These are phyloP conservation scores for Argyresthia goedartella DNA, from an alignment of 2,888 invertebrate species.

Conservation along the genomic window DNA sequence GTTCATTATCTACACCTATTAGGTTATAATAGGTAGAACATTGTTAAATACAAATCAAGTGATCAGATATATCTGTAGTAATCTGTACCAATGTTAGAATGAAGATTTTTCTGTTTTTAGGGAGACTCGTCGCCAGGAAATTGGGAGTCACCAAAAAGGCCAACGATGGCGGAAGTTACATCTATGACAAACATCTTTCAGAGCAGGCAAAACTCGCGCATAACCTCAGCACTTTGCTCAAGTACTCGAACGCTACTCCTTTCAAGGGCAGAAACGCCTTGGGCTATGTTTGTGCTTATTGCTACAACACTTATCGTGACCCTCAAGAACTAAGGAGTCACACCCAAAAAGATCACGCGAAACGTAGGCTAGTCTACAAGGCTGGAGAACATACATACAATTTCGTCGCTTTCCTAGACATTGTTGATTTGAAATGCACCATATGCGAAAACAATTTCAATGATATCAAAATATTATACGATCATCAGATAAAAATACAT, in stretches of 20 bases:
- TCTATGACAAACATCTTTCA: slow-evolving; percentile 24
- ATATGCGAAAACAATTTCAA: slow-evolving; percentile 41
- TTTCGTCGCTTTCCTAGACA: slow-evolving; percentile 52
- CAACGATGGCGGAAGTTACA: slow-evolving; percentile 23
- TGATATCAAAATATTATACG: slow-evolving; percentile 29
- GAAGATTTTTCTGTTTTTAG: background rate
- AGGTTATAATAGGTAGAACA: no score
- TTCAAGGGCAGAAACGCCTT: slow-evolving; percentile 58
- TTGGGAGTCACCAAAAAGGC: slow-evolving; percentile 13
- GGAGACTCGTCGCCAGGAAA: background rate
- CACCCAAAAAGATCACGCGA: slow-evolving; percentile 42
- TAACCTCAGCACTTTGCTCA: slow-evolving; percentile 48
- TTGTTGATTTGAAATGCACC: slow-evolving; percentile 50
- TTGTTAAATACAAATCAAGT: no score
- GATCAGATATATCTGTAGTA: no score
- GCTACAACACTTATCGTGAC: slow-evolving; percentile 48
- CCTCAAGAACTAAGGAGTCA: slow-evolving; percentile 37
- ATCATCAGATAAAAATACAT: slow-evolving; percentile 44
- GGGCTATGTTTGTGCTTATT: slow-evolving; percentile 56
- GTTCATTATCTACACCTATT: no score
- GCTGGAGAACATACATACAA: slow-evolving; percentile 47
- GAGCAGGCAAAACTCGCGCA: slow-evolving; percentile 62
- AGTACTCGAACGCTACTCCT: slow-evolving; percentile 53
- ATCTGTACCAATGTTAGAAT: background rate
- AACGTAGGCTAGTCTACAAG: slow-evolving; percentile 51